phyloP scores from a whole-genome alignment of 2,797 vertebrate species.

The Neopelma chrysocephalum region DNA sequence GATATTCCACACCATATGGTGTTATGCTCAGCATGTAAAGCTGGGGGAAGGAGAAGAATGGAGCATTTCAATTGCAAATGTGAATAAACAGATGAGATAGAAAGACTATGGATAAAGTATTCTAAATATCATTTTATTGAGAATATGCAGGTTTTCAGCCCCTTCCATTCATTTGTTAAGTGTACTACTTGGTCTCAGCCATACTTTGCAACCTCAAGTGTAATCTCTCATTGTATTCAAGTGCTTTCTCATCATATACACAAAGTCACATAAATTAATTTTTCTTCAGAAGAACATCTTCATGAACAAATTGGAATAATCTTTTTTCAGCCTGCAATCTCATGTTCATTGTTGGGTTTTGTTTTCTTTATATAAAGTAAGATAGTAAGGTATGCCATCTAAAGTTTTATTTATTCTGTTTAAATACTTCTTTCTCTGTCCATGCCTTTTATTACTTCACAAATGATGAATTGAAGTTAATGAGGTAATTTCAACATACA shows the following conservation, averaged over 20 bases:
- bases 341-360: not conserved
- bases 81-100: not conserved
- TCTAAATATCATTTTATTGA: not conserved
- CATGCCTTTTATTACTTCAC: not conserved
- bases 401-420: not conserved
- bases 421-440: not conserved
- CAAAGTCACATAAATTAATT: not conserved
- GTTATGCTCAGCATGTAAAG: too few relatives aligned
- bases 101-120: not conserved
- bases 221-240: not conserved
- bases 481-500: not conserved
- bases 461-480: not conserved
- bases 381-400: not conserved
- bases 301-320: not conserved
- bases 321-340: not conserved
- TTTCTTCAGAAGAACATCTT: not conserved
- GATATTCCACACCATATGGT: too few relatives aligned
- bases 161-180: not conserved
- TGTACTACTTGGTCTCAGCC: not conserved
- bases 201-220: not conserved
- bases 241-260: not conserved
- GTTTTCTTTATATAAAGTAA: not conserved
- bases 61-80: conserved; percentile 20
- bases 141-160: not conserved
- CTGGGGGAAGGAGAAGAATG: too few relatives aligned